Evolutionary conservation across 2,113 vertebrate species (phyloP), one percentile per base, ranked within the genome.

Genomic region (Esox niger): DNA sequence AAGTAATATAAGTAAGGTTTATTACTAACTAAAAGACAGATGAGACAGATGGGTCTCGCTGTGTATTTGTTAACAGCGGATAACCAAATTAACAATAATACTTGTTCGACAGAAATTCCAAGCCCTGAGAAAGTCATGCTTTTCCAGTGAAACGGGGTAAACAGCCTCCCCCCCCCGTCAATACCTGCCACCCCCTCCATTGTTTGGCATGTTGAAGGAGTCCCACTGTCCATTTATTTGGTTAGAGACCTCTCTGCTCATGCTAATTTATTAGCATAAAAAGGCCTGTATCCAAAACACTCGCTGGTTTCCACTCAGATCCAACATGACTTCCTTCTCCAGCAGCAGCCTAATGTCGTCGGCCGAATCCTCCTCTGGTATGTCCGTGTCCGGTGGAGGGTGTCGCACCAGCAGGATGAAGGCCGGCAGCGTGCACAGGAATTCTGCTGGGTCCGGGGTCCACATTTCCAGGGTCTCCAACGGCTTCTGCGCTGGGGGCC

Each of bases 391-490:
- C 38, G 58, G 68, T 38, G 68, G 68, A 35, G 0, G 30, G 9
- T 6, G 27, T 10, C 20, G 64, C 17, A 9, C 76, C 60, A 79
- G 72, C 59, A 35, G 69, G 0, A 66, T 2, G 71, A 43, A 70
- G 33, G 23, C 62, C 21, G 55, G 75, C 15, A 90, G 87, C 43
- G 20, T 90, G 68, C 6, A 76, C 0, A 86, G 84, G 1, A 87
- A 84, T 3, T 62, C 79, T 0, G 77, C 71, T 32, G 79, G 82
- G 0, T 2, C 2, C 0, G 66, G 73, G 0, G 8, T 81, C 0
- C 69, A 66, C 61, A 79, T 87, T 47, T 88, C 87, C 63, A 62
- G 33, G 8, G 23, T 69, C 33, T 63, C 76, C 47, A n/a, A 31
- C 9, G 11, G 7, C 31, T 35, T 35, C 59, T 61, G 31, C 4